A percentile compares a stretch with the other conserved stretches of the same genome.
Conservation (phyloP, 2,113 vertebrate genomes). For the Strix aluco region DNA sequence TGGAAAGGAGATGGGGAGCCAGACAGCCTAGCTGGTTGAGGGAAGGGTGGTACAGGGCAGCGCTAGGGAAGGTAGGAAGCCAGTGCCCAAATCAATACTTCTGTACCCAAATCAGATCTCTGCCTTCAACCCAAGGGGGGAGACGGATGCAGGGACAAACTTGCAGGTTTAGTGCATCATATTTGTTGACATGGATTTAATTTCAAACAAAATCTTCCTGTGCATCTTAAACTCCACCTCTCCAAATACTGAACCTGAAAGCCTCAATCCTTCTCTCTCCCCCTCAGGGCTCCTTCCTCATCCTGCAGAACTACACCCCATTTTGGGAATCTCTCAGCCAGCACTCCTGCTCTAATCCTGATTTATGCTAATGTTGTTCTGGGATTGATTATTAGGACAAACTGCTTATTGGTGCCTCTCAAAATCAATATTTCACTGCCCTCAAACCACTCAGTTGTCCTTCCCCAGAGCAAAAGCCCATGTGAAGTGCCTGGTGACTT, state of each 20-base stretch:
- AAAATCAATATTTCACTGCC: neutral
- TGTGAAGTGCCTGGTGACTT: neutral
- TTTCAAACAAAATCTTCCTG: neutral
- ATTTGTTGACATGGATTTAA: neutral
- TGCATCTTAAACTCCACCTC: accelerated
- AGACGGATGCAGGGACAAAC: neutral
- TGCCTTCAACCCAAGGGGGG: neutral
- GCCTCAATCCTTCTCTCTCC: neutral
- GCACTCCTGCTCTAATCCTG: neutral
- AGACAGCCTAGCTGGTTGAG: neutral
- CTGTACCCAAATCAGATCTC: neutral
- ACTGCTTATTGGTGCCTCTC: neutral
- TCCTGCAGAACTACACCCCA: neutral
- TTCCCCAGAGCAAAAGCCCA: neutral
- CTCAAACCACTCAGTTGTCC: neutral
- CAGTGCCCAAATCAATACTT: neutral
- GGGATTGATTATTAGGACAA: neutral
- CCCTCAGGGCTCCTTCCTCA: neutral
- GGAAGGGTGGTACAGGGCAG: neutral
- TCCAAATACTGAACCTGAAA: neutral
- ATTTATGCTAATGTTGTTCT: neutral
- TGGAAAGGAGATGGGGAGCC: neutral
- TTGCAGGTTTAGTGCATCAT: no score
- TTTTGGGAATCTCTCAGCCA: neutral
- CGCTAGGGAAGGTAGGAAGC: neutral